Base-by-base conservation (phyloP, 2,888 invertebrate species). In the Andrena camellia region DNA sequence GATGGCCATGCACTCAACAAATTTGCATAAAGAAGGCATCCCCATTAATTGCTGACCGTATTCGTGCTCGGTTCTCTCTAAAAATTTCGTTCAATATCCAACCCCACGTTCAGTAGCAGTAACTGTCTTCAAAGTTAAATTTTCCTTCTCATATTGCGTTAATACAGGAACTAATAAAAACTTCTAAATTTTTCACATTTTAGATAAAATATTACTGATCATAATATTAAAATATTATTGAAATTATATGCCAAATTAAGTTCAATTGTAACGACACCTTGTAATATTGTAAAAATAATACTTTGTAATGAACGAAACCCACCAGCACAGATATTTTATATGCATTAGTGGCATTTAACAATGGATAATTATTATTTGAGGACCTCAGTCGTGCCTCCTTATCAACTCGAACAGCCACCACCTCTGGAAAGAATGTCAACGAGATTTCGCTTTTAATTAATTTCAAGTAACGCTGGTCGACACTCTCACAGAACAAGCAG, bases 1-100 rank as follows among this genome's bases (percentile, higher is more conserved):
- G 69, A 59, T 59, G 69, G 64, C 57, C 67, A 52, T 67, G 83
- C 83, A 79, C 83, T 79, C 74, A 80, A 76, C 76, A 69, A 74
- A 84, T 84, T 84, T 84, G 72, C 84, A 84, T 83, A 72, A 26
- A 63, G 72, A 54, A 67, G 60, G 26, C 66, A 67, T 73, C 31
- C 48, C 63, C 71, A 70, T 63, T 76, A 76, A 50, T 63, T 52
- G 20, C 29, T 54, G 10, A 60, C 54, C 17, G 70, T 50, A 42
- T 62, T 20, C 59, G 7, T 26, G 7, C 20, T 8, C 5, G 20
- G 62, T 29, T 31, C n/a, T 33, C 23, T 17, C 17, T 54, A 33
- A n/a, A 75, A 70, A 70, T 33, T 62, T 23, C 17, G 57, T 13
- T 17, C 7, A 1, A 23, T 59, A 59, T 26, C 5, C 42, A 42